These are phyloP conservation scores for Gobio gobio DNA, from an alignment of 2,113 vertebrate species.

Conservation along the genomic window DNA sequence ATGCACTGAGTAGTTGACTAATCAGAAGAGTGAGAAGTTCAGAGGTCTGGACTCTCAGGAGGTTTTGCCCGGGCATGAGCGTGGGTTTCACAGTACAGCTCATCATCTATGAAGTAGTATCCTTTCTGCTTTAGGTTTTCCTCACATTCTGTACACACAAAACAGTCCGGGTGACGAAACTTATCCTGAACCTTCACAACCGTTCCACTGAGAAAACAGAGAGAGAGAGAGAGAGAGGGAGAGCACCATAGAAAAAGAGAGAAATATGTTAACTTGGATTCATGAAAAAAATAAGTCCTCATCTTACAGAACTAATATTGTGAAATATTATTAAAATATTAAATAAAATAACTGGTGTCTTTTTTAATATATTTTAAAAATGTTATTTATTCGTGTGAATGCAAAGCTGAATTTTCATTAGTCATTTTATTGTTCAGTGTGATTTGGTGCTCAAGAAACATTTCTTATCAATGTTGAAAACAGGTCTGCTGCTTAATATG, in stretches of 20 bases:
- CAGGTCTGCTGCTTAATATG: too few relatives aligned
- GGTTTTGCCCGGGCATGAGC: slow-evolving; percentile 88
- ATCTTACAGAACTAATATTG: background rate
- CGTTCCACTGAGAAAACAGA: slow-evolving; percentile 78
- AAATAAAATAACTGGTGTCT: too few relatives aligned
- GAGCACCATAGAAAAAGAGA: too few relatives aligned
- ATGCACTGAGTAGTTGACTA: background rate
- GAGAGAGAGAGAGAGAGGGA: background rate
- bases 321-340: too few relatives aligned
- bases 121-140: slow-evolving; percentile 97
- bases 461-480: too few relatives aligned
- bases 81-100: slow-evolving; percentile 95
- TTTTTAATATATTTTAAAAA: too few relatives aligned
- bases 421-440: too few relatives aligned
- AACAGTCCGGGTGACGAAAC: slow-evolving; percentile 92
- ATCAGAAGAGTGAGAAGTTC: background rate
- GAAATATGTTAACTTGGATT: too few relatives aligned
- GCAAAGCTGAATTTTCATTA: too few relatives aligned
- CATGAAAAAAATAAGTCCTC: too few relatives aligned
- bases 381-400: too few relatives aligned
- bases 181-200: slow-evolving; percentile 96
- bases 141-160: slow-evolving; percentile 93
- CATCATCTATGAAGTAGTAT: slow-evolving; percentile 95
- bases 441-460: too few relatives aligned
- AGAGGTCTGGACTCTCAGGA: slow-evolving; percentile 89